Evolutionary conservation across 2,888 invertebrate genomes (phyloP).

Genomic region (Glaucopsyche alexis): DNA sequence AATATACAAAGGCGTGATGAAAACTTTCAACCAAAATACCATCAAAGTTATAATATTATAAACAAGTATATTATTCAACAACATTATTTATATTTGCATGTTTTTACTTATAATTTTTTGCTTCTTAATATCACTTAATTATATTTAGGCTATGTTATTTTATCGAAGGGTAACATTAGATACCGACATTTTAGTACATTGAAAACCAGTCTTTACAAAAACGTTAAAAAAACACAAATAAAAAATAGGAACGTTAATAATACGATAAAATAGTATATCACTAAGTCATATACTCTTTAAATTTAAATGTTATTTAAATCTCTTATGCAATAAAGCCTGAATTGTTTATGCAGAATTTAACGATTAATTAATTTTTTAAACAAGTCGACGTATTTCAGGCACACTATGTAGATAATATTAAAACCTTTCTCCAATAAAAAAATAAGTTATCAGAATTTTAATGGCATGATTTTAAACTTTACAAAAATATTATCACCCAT

Average conservation of each 20-base stretch:
- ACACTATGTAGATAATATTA: not conserved
- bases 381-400: conserved; percentile 6
- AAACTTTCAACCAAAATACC: too few species aligned
- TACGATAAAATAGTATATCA: not conserved
- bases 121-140: not conserved
- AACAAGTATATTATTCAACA: too few species aligned
- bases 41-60: too few species aligned
- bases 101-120: not conserved
- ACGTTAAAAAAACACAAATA: not conserved
- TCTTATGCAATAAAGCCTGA: not conserved
- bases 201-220: not conserved
- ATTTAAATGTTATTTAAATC: not conserved
- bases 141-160: not conserved
- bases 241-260: conserved; percentile 4
- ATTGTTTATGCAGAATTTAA: not conserved
- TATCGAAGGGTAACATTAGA: not conserved
- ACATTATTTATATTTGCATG: not conserved
- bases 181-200: not conserved
- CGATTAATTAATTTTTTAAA: not conserved
- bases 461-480: not conserved
- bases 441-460: not conserved
- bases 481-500: too few species aligned
- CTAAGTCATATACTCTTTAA: not conserved
- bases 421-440: not conserved
- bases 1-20: too few species aligned